Evolutionary conservation across 2,888 invertebrate species (phyloP).

Genomic region (Lycia hirtaria): DNA sequence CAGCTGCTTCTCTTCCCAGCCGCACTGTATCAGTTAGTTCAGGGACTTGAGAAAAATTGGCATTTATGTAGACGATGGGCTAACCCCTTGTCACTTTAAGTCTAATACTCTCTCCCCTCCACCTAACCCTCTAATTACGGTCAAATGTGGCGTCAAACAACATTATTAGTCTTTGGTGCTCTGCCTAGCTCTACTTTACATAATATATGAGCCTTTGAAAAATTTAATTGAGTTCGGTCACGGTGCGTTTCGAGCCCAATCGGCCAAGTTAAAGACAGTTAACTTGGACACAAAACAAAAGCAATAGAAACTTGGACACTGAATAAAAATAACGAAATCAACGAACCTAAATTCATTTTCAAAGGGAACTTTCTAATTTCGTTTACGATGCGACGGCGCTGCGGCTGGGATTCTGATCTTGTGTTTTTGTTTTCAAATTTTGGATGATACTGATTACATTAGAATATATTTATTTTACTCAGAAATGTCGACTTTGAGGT

Average conservation of each 20-base stretch:
- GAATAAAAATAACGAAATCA: constrained; percentile 75
- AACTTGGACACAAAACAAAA: constrained; percentile 51
- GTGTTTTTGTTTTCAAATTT: constrained; percentile 32
- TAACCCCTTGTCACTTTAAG: too few species aligned
- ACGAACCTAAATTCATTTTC: constrained; percentile 64
- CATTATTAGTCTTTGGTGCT: too few species aligned
- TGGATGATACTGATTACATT: constrained; percentile 23
- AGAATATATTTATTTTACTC: constrained; percentile 6
- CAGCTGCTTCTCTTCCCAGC: too few species aligned
- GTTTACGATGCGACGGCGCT: constrained; percentile 30
- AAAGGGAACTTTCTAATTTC: constrained; percentile 50
- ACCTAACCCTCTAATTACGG: too few species aligned
- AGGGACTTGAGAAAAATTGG: too few species aligned
- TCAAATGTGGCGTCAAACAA: too few species aligned
- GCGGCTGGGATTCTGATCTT: constrained; percentile 22
- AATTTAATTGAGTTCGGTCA: too few species aligned
- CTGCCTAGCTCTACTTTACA: too few species aligned
- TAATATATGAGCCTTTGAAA: too few species aligned
- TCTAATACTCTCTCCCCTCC: too few species aligned
- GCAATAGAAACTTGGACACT: constrained; percentile 72
- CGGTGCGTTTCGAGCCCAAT: constrained; percentile 2
- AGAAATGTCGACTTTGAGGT: not conserved
- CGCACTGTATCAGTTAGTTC: too few species aligned
- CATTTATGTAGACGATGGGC: too few species aligned
- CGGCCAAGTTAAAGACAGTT: constrained; percentile 46